Percentiles rank a stretch among this genome's conserved stretches.
phyloP scores from a whole-genome alignment of 2,797 vertebrate genomes.

The Danio tinwini region DNA sequence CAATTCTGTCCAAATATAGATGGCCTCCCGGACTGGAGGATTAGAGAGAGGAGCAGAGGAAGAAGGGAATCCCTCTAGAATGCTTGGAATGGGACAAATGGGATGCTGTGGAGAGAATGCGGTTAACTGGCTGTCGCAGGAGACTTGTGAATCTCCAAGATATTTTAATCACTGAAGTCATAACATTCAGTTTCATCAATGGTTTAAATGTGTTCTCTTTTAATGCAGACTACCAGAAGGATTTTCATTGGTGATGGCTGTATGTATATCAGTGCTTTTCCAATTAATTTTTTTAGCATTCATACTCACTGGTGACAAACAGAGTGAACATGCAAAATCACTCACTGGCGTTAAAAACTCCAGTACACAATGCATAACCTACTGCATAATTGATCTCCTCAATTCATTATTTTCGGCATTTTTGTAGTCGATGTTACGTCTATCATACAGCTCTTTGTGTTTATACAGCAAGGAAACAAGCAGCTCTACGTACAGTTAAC shows the following conservation, averaged over 20 bases:
- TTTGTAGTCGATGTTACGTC: too few species aligned
- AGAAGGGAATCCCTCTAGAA: conserved; percentile 66
- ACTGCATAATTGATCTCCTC: too few species aligned
- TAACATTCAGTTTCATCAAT: conserved; percentile 19
- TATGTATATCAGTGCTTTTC: too few species aligned
- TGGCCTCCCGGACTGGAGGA: conserved; percentile 63
- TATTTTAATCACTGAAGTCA: conserved; percentile 39
- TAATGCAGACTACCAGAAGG: background rate
- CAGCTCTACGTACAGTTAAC: too few species aligned
- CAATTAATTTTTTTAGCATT: too few species aligned
- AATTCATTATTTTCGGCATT: too few species aligned
- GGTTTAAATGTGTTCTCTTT: conserved; percentile 15
- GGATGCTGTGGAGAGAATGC: conserved; percentile 58
- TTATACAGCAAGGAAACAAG: too few species aligned
- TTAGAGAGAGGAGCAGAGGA: conserved; percentile 71
- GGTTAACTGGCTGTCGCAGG: conserved; percentile 44
- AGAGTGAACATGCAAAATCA: too few species aligned
- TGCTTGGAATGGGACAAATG: conserved; percentile 68
- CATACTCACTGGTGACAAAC: too few species aligned
- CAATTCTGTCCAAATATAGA: conserved; percentile 71
- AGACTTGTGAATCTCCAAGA: conserved; percentile 46
- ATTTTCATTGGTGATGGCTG: background rate
- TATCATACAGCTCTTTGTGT: too few species aligned
- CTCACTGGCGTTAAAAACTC: too few species aligned
- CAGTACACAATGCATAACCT: too few species aligned